phyloP scores from a whole-genome alignment of 2,113 vertebrate genomes.

The Nothobranchius furzeri region DNA sequence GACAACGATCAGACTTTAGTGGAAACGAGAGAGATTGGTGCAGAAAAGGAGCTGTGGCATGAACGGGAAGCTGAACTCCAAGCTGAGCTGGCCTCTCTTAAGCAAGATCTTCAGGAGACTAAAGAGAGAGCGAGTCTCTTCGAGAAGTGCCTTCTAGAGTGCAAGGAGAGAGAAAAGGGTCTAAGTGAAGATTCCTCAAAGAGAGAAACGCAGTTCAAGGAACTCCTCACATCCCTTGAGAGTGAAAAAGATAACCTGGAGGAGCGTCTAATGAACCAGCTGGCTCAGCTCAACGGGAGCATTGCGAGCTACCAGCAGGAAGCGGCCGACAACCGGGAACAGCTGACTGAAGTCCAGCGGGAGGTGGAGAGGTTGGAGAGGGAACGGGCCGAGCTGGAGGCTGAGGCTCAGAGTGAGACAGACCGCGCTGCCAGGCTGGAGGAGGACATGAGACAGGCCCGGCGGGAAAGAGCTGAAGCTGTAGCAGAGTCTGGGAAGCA shows the following conservation, averaged over 20 bases:
- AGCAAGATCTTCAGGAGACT: slow-evolving; percentile 49
- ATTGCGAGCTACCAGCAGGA: slow-evolving; percentile 97
- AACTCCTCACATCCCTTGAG: slow-evolving; percentile 80
- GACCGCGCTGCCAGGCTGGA: slow-evolving; percentile 82
- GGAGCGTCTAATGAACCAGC: slow-evolving; percentile 95
- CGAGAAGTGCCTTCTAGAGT: slow-evolving; percentile 63
- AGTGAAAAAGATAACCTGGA: slow-evolving; percentile 94
- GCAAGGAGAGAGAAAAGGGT: slow-evolving; percentile 60
- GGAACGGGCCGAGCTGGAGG: slow-evolving; percentile 78
- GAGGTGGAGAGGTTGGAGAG: slow-evolving; percentile 80
- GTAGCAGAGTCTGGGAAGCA: slow-evolving; percentile 81
- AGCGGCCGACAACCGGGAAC: slow-evolving; percentile 81
- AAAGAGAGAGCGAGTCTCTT: slow-evolving; percentile 35
- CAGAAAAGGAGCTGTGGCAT: slow-evolving; percentile 62
- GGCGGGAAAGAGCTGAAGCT: slow-evolving; percentile 81
- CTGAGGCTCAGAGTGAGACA: slow-evolving; percentile 75
- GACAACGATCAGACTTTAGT: slow-evolving; percentile 26
- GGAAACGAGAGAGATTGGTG: slow-evolving; percentile 58
- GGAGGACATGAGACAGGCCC: slow-evolving; percentile 87
- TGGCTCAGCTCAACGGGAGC: slow-evolving; percentile 95
- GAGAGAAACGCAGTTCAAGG: slow-evolving; percentile 78
- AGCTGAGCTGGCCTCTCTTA: slow-evolving; percentile 43
- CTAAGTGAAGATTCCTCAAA: slow-evolving; percentile 66
- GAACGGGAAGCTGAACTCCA: slow-evolving; percentile 50
- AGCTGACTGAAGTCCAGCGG: slow-evolving; percentile 72